phyloP scores from a whole-genome alignment of 2,888 invertebrate genomes.

The Oscheius myriophilus region DNA sequence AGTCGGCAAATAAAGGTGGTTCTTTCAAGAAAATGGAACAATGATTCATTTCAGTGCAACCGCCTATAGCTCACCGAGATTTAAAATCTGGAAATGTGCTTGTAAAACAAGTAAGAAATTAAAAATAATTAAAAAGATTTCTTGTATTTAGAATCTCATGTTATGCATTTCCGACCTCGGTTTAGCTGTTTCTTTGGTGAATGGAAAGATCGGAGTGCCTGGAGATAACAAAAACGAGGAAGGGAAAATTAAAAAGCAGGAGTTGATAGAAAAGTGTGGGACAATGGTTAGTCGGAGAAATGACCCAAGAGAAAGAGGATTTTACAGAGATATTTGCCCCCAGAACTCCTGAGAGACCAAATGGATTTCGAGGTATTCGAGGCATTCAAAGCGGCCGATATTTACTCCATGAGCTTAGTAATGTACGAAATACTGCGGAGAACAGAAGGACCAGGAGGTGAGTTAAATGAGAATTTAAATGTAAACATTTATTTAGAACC shows the following conservation, averaged over 20 bases:
- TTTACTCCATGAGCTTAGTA: conserved; percentile 25
- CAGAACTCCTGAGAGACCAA: conserved; percentile 19
- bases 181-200: conserved; percentile 7
- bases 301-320: neutral
- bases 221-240: conserved; percentile 4
- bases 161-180: conserved; percentile 21
- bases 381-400: conserved; percentile 14
- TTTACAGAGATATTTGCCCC: conserved; percentile 23
- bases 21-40: neutral
- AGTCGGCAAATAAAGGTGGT: neutral
- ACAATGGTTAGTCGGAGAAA: conserved; percentile 7
- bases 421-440: conserved; percentile 25
- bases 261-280: conserved; percentile 13
- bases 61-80: conserved; percentile 19
- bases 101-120: conserved; percentile 12
- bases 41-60: neutral
- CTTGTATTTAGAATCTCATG: conserved; percentile 16
- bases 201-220: conserved; percentile 7
- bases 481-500: neutral
- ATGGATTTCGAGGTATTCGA: conserved; percentile 15
- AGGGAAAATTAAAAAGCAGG: neutral
- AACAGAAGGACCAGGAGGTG: neutral
- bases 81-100: conserved; percentile 15
- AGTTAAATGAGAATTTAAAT: neutral
- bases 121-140: neutral